These are phyloP conservation scores for Leptopilina clavipes DNA, from an alignment of 1,140 invertebrate genomes.

Conservation along the genomic window DNA sequence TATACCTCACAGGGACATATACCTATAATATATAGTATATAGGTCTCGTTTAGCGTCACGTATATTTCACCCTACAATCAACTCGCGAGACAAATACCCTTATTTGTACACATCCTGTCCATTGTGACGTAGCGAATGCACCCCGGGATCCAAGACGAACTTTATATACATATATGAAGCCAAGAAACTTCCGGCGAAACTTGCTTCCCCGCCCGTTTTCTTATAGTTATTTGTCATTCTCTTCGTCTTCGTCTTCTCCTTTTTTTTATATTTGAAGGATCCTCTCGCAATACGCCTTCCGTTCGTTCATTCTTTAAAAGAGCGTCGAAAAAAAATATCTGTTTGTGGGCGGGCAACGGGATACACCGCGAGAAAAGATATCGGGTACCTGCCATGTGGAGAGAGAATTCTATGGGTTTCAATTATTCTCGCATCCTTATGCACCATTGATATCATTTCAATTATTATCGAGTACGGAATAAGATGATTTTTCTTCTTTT, in stretches of 20 bases:
- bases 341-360: constrained; percentile 39
- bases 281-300: constrained; percentile 30
- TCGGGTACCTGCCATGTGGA: constrained; percentile 49
- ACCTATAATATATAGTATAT: constrained; percentile 39
- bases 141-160: constrained; percentile 47
- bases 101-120: constrained; percentile 76
- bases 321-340: constrained; percentile 7
- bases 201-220: constrained; percentile 42
- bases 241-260: constrained; percentile 39
- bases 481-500: constrained; percentile 31
- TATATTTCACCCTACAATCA: constrained; percentile 71
- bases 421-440: neutral
- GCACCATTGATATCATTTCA: constrained; percentile 28
- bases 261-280: constrained; percentile 35
- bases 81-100: constrained; percentile 70
- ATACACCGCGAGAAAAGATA: constrained; percentile 41
- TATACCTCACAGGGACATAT: constrained; percentile 51
- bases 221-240: constrained; percentile 39
- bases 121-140: constrained; percentile 65
- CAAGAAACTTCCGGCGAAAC: constrained; percentile 53
- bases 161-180: neutral
- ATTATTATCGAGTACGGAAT: constrained; percentile 33
- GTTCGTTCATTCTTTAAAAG: constrained; percentile 1
- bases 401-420: constrained; percentile 13
- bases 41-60: constrained; percentile 65